A percentile compares a stretch with the other conserved stretches of the same genome.
These are phyloP conservation scores for Plebejus melissa DNA, from an alignment of 2,888 invertebrate genomes.

Conservation along the genomic window DNA sequence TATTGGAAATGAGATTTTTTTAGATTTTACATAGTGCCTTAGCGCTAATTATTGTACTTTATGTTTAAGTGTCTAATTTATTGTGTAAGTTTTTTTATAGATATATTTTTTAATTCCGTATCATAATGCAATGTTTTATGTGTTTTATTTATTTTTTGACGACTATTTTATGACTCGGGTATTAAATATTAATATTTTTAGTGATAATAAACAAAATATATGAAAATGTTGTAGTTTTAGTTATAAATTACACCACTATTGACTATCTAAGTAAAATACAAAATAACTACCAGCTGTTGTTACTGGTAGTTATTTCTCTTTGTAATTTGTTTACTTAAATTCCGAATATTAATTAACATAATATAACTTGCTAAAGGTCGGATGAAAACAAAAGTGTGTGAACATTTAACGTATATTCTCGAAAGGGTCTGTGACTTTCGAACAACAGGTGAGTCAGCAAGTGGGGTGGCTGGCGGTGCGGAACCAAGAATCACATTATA, in stretches of 20 bases:
- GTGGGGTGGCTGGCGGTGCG: slow-evolving; percentile 68
- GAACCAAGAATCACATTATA: slow-evolving; percentile 49
- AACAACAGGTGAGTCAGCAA: slow-evolving; percentile 72
- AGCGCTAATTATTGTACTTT: not conserved
- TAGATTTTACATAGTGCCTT: not conserved
- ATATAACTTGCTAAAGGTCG: slow-evolving; percentile 17
- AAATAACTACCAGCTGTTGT: too few species aligned
- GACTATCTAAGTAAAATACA: too few species aligned
- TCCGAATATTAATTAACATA: slow-evolving; percentile 16
- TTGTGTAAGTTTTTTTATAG: not conserved
- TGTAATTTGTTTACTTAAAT: not conserved
- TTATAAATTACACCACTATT: too few species aligned
- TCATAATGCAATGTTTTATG: too few species aligned
- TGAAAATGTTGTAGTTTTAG: too few species aligned
- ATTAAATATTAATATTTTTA: too few species aligned
- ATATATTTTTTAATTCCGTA: too few species aligned
- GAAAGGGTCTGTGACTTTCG: slow-evolving; percentile 44
- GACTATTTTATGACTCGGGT: too few species aligned
- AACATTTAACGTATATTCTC: slow-evolving; percentile 31
- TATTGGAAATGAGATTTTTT: not conserved
- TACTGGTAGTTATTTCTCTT: too few species aligned
- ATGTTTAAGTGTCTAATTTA: not conserved
- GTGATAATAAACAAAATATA: too few species aligned
- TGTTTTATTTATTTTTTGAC: too few species aligned
- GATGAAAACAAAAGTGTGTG: slow-evolving; percentile 25